Base-by-base conservation (phyloP, 2,888 invertebrate species). In the Achlya flavicornis region DNA sequence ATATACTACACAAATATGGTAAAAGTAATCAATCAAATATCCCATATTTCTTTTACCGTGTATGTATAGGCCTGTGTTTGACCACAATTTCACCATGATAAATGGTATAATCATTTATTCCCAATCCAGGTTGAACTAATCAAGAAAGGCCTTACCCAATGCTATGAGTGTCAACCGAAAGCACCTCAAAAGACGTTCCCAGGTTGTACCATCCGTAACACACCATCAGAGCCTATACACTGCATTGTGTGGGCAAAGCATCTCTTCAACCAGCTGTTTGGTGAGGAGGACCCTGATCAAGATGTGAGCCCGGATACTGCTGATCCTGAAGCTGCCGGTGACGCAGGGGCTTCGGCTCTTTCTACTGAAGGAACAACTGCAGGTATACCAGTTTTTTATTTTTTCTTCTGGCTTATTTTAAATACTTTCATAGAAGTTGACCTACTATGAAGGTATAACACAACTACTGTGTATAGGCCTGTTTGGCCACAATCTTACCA, bases 241-340 rank as follows among this genome's bases (percentile, higher is more conserved):
- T 99, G 99, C 87, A 98, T 99, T 74, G 99, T 99, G 26, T 99
- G 99, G 99, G 98, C 99, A 0, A 99, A 99, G 89, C 99, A 99
- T 94, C 95, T 99, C 11, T 99, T 99, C 92, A 99, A 99, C 97
- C 99, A 99, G 91, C 94, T 99, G 16, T 99, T 99, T 94, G 99
- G 99, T 0, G 98, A 99, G 90, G 96, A 97, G 68, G 99, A 99
- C 88, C 97, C 98, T 0, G 99, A 99, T 57, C 92, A 99, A 83
- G 99, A 99, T 87, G 99, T 99, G 3, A 99, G 99, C 12, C 99
- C 99, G 0, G 99, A 99, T 83, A 96, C 98, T 0, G 98, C 97
- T 26, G 99, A 99, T 91, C 98, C 99, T 8, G 99, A 99, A 90
- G 97, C 97, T 6, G 95, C 96, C 26, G 96, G 96, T 74, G 93